These are phyloP conservation scores for Synchiropus splendidus DNA, from an alignment of 2,113 vertebrate species.

Conservation along the genomic window DNA sequence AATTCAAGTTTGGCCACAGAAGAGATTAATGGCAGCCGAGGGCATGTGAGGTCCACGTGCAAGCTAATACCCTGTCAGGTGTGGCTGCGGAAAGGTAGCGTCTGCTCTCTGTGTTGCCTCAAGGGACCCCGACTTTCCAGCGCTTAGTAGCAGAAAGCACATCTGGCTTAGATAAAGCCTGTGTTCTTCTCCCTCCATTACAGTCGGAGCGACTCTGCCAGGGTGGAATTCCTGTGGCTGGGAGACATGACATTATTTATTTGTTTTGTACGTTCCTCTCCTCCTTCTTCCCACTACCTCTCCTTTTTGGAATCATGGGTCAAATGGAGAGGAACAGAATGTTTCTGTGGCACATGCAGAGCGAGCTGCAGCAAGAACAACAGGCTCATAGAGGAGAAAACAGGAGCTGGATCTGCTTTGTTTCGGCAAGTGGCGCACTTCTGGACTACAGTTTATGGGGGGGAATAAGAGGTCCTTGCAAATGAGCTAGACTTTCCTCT, in stretches of 20 bases:
- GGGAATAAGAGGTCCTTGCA: too few relatives aligned
- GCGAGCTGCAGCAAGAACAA: conserved; percentile 47
- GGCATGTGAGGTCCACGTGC: conserved; percentile 38
- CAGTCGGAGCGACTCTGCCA: conserved; percentile 72
- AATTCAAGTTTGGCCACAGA: conserved; percentile 22
- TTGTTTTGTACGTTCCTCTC: conserved; percentile 74
- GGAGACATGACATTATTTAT: conserved; percentile 83
- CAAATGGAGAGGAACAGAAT: conserved; percentile 79
- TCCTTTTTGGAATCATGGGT: conserved; percentile 68
- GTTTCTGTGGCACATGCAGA: conserved; percentile 66
- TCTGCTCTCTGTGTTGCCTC: conserved; percentile 14
- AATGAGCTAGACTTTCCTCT: too few relatives aligned
- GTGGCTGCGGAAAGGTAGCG: conserved; percentile 35
- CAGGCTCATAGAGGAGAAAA: conserved; percentile 39
- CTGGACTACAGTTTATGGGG: conserved; percentile 4
- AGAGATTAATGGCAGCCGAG: conserved; percentile 41
- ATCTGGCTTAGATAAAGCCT: conserved; percentile 82
- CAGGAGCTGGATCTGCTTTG: conserved; percentile 20
- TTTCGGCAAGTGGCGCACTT: conserved; percentile 58
- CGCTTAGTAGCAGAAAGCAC: conserved; percentile 64
- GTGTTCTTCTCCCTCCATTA: conserved; percentile 73
- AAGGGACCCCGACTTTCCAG: conserved; percentile 45
- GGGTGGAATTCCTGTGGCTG: conserved; percentile 84
- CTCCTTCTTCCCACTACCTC: conserved; percentile 58
- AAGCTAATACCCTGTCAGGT: conserved; percentile 50